Evolutionary conservation across 2,888 invertebrate species (phyloP), one percentile per base, ranked within the genome.

Genomic region (Agrochola litura): DNA sequence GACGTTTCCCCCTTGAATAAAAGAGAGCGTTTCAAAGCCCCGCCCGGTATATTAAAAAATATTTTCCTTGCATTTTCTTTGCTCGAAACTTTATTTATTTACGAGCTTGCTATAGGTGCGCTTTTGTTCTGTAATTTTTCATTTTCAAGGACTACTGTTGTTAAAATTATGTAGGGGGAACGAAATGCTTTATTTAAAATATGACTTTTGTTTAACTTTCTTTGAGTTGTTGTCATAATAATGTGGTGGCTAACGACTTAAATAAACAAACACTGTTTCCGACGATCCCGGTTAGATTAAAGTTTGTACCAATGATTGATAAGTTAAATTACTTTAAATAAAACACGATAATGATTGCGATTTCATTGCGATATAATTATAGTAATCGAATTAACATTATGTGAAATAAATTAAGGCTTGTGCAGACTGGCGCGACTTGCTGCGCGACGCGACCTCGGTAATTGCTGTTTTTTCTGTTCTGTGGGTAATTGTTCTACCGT

Each of bases 1-100:
- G 85, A 92, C 91, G 89, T 91, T 92, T 91, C 92, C 90, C 91
- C 91, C 87, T 89, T 91, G 89, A 90, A 91, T 92, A 89, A 90
- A 89, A 88, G 89, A 86, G 89, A 88, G 84, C 83, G 87, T 84
- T 90, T 91, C 90, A 90, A 91, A 91, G 91, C 89, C 85, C 84
- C 90, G 86, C 80, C 80, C 83, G 86, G 79, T 91, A 91, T 92
- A 93, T 93, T 93, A 92, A 93, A 92, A 92, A 93, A 92, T 90
- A 90, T 91, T 92, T 91, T 84, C 84, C 86, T 86, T 87, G 89
- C 89, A 87, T 88, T 90, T 89, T 86, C 88, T 86, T 88, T 78
- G 82, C 82, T 79, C 83, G 37, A 76, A 88, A 88, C 82, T 87
- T 88, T 86, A 87, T 89, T 88, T 87, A 87, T 87, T 87, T 88